Conservation (phyloP, 1,140 invertebrate genomes). For the Campoletis sonorensis region DNA sequence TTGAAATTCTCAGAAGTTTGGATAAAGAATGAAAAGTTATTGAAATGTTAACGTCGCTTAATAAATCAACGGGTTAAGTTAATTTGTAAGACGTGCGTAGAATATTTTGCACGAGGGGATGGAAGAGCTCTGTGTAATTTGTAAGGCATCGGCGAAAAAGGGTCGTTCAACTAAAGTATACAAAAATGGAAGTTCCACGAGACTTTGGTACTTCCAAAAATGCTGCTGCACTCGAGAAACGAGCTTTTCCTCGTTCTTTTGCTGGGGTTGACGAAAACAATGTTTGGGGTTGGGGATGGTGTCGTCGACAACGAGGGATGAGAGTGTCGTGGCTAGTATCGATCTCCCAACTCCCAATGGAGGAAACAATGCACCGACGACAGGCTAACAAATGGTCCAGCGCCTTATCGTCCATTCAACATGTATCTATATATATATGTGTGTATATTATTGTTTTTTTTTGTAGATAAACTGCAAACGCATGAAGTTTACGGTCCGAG, state of each 20-base stretch:
- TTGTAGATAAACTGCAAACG: no score
- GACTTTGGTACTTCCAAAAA: neutral
- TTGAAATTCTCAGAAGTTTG: no score
- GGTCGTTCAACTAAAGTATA: conserved; percentile 7
- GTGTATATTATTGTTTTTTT: neutral
- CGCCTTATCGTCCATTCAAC: conserved; percentile 61
- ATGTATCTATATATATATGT: conserved; percentile 3
- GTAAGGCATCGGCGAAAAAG: neutral
- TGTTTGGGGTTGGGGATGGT: conserved; percentile 6
- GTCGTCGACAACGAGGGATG: conserved; percentile 26
- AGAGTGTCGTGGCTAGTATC: conserved; percentile 55
- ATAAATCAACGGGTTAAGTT: neutral
- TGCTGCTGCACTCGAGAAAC: conserved; percentile 33
- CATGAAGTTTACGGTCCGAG: no score
- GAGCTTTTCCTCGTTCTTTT: conserved; percentile 40
- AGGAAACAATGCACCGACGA: conserved; percentile 67
- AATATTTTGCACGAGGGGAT: neutral
- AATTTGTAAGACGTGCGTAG: neutral
- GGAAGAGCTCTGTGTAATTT: neutral
- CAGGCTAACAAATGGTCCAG: conserved; percentile 68
- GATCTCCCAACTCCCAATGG: conserved; percentile 56
- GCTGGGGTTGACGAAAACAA: conserved; percentile 51
- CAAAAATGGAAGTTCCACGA: neutral
- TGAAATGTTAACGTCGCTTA: neutral
- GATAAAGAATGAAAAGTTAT: no score